These are phyloP conservation scores for Equus przewalskii DNA, from an alignment of 2,113 vertebrate genomes.

Conservation along the genomic window DNA sequence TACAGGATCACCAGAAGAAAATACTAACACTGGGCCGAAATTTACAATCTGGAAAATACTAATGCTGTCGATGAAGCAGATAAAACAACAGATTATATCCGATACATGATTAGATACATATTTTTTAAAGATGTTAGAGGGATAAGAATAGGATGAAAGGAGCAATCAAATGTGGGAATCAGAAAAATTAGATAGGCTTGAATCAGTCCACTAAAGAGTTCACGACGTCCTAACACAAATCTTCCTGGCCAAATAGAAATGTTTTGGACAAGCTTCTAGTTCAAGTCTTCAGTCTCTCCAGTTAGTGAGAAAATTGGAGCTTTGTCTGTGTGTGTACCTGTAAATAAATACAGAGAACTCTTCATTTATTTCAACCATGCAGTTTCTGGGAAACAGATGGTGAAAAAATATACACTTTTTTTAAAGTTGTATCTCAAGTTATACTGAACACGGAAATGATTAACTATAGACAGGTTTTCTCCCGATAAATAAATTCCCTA, in stretches of 20 bases:
- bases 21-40: not conserved
- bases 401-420: not conserved
- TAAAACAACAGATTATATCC: not conserved
- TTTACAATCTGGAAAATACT: constrained; percentile 2
- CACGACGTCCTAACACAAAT: not conserved
- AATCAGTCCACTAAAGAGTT: not conserved
- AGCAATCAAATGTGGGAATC: not conserved
- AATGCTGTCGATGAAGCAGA: not conserved
- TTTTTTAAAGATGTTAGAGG: not conserved
- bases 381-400: not conserved
- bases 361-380: not conserved
- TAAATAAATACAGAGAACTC: not conserved
- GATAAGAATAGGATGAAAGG: not conserved
- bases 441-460: not conserved
- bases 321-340: not conserved
- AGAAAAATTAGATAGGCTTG: not conserved
- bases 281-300: not conserved
- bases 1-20: not conserved
- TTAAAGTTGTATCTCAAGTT: not conserved
- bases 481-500: not conserved
- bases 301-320: not conserved
- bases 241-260: not conserved
- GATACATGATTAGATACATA: not conserved
- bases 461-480: not conserved
- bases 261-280: not conserved